Percentiles rank a stretch among this genome's conserved stretches.
Evolutionary conservation across 2,113 vertebrate species (phyloP).

Genomic region (Origma solitaria): DNA sequence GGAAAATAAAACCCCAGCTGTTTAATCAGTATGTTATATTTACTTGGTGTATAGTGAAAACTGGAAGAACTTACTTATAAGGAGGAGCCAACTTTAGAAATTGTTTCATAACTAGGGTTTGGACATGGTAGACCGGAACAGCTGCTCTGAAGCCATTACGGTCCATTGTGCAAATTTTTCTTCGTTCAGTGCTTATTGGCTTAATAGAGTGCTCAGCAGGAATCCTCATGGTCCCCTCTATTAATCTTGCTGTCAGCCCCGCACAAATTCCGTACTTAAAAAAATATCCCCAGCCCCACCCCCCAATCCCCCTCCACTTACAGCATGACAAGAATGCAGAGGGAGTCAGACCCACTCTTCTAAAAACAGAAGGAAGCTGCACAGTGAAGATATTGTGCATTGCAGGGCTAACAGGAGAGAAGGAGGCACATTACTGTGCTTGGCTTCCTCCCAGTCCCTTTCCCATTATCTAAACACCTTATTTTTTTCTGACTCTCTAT

Average conservation of each 20-base stretch:
- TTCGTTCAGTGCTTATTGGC: conserved; percentile 40
- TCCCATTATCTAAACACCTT: not conserved
- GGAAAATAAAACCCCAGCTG: not conserved
- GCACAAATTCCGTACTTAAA: conserved; percentile 21
- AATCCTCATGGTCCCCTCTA: not conserved
- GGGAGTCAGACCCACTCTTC: not conserved
- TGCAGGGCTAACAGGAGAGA: not conserved
- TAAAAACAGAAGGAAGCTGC: not conserved
- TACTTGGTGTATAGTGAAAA: not conserved
- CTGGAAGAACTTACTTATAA: not conserved
- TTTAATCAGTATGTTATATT: not conserved
- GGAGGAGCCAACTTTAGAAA: not conserved
- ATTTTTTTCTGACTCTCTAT: not conserved
- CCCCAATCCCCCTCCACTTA: not conserved
- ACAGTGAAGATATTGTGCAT: not conserved
- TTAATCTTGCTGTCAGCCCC: conserved; percentile 49
- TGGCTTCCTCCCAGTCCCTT: not conserved
- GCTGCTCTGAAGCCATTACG: conserved; percentile 27
- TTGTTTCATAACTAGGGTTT: not conserved
- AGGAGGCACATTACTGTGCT: not conserved
- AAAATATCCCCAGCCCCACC: not conserved
- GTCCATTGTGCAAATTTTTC: conserved; percentile 20
- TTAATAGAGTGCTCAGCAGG: conserved; percentile 43
- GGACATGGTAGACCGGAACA: conserved; percentile 4
- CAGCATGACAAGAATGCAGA: conserved; percentile 3